Percentiles rank a stretch among this genome's conserved stretches.
Conservation (phyloP, 2,113 vertebrate genomes). For the Xyliphius kryptos region DNA sequence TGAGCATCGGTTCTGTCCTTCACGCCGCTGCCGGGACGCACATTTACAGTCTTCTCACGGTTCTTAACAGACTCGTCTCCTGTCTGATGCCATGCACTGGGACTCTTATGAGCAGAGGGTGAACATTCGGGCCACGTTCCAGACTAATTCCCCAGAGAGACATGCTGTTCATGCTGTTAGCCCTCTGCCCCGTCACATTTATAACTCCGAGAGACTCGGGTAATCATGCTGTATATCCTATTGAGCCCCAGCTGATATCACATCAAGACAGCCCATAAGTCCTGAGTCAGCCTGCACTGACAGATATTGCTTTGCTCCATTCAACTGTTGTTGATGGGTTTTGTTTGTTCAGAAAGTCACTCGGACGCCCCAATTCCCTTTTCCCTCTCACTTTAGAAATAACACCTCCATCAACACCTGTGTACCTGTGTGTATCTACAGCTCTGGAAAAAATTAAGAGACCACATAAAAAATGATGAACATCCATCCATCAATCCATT, state of each 20-base stretch:
- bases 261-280: not conserved
- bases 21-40: not conserved
- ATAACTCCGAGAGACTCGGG: conserved; percentile 15
- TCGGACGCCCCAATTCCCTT: no score
- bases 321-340: conserved; percentile 3
- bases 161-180: conserved; percentile 24
- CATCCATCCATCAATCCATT: no score
- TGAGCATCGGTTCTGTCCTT: conserved; percentile 5
- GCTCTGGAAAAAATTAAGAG: no score
- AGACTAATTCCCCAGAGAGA: conserved; percentile 10
- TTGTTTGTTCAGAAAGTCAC: not conserved
- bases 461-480: no score
- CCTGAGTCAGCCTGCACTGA: conserved; percentile 8
- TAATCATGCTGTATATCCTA: not conserved
- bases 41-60: conserved; percentile 1
- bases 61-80: not conserved
- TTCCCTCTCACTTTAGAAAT: no score
- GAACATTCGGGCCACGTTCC: conserved; percentile 7
- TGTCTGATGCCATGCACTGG: no score
- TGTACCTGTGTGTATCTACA: no score
- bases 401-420: no score
- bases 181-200: conserved; percentile 9
- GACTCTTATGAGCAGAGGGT: not conserved
- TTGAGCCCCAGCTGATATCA: conserved; percentile 5
- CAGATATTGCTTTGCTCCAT: not conserved